Evolutionary conservation across 53 echinoderm and acorn worm genomes (phyloP).

Genomic region (Patiria pectinifera): DNA sequence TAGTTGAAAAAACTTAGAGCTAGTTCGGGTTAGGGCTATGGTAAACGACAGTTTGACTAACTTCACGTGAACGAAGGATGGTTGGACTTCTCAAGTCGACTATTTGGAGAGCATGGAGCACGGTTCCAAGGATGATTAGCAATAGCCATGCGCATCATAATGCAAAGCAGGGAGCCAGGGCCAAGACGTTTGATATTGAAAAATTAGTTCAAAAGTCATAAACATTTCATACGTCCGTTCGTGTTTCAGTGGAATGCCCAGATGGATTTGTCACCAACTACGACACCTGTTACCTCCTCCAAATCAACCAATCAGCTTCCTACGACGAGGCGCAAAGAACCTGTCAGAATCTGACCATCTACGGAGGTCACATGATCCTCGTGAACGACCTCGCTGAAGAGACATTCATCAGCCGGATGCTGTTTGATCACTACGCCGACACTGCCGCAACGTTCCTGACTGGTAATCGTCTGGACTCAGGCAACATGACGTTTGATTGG

Average conservation of each 20-base stretch:
- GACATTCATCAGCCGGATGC: conserved; percentile 53
- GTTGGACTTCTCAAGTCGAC: too few relatives aligned
- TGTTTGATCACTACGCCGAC: conserved; percentile 56
- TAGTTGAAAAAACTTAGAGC: too few relatives aligned
- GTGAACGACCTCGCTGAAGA: conserved; percentile 71
- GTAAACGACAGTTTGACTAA: too few relatives aligned
- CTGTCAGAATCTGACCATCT: conserved; percentile 79
- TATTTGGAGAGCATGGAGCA: too few relatives aligned
- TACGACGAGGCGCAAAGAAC: conserved; percentile 71
- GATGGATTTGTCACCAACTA: conserved; percentile 79
- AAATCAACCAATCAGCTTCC: conserved; percentile 58
- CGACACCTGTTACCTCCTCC: conserved; percentile 84
- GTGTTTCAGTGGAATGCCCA: conserved; percentile 82
- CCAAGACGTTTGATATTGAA: too few relatives aligned
- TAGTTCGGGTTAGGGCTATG: too few relatives aligned
- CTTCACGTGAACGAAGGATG: too few relatives aligned
- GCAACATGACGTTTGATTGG: conserved; percentile 73
- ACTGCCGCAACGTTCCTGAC: conserved; percentile 37
- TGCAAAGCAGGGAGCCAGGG: too few relatives aligned
- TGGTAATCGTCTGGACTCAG: not conserved
- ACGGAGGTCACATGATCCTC: conserved; percentile 82
- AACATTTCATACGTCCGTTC: not conserved
- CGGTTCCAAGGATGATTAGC: too few relatives aligned
- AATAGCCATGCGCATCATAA: too few relatives aligned
- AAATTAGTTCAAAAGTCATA: too few relatives aligned